phyloP scores from a whole-genome alignment of 2,113 vertebrate species.

The Pterophyllum scalare region DNA sequence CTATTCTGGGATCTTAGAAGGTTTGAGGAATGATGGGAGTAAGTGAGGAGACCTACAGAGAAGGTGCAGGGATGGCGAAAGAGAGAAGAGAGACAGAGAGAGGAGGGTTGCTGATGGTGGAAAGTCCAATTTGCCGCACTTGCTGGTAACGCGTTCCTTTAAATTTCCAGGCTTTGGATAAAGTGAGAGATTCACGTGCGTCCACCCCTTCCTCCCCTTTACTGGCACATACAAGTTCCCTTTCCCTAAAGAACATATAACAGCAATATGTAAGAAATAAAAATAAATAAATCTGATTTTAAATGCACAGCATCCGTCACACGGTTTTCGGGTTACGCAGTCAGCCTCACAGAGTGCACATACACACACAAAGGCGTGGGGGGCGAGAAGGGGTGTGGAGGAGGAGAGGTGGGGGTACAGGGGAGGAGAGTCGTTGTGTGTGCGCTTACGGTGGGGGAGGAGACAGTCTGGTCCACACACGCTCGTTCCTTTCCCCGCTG shows the following conservation, averaged over 20 bases:
- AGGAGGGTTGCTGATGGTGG: conserved; percentile 62
- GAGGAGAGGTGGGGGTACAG: neutral
- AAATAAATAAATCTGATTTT: neutral
- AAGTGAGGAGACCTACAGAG: conserved; percentile 44
- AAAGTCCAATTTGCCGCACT: conserved; percentile 71
- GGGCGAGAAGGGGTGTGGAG: conserved; percentile 32
- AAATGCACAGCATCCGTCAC: conserved; percentile 42
- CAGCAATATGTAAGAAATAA: neutral
- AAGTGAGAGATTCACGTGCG: conserved; percentile 61
- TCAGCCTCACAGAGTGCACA: conserved; percentile 32
- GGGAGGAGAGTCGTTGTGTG: conserved; percentile 61
- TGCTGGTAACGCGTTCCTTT: conserved; percentile 42
- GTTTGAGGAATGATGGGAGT: conserved; percentile 22
- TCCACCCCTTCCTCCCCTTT: conserved; percentile 37
- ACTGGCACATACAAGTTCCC: conserved; percentile 16
- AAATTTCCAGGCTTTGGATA: conserved; percentile 39
- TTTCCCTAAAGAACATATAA: neutral
- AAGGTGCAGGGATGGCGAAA: conserved; percentile 46
- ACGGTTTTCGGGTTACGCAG: conserved; percentile 63
- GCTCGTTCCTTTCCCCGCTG: conserved; percentile 36
- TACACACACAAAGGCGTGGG: conserved; percentile 60
- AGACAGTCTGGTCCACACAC: conserved; percentile 75
- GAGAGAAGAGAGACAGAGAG: conserved; percentile 1
- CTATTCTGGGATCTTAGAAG: conserved; percentile 29
- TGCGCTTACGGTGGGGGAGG: conserved; percentile 70